A percentile compares a stretch with the other conserved stretches of the same genome.
These are phyloP conservation scores for Avahi laniger DNA, from an alignment of 2,797 vertebrate genomes.

Conservation along the genomic window DNA sequence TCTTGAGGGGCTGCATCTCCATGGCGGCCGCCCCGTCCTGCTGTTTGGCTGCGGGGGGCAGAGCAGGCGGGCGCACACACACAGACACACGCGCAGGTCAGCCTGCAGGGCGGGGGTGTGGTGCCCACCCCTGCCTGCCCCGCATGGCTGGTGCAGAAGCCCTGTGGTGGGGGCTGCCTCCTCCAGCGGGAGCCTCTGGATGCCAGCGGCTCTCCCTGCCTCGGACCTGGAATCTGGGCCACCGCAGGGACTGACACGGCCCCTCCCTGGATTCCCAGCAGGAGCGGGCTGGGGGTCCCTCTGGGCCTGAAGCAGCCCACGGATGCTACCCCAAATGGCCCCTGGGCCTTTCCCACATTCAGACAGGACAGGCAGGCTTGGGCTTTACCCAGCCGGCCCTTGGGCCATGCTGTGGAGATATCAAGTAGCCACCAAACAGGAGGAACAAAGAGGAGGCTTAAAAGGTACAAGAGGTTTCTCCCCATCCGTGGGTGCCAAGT, in stretches of 20 bases:
- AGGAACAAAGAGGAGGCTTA: background rate
- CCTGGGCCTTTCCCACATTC: background rate
- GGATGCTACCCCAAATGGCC: background rate
- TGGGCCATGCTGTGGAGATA: background rate
- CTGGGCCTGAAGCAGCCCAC: background rate
- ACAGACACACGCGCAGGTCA: constrained; percentile 28
- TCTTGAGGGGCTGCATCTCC: constrained; percentile 99
- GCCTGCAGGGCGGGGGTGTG: background rate
- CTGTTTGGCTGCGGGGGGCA: constrained; percentile 92
- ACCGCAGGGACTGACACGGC: background rate
- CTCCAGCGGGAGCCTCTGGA: background rate
- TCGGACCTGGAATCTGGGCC: background rate
- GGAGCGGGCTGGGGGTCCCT: background rate
- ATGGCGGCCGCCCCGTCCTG: constrained; percentile 98
- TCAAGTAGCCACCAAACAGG: background rate
- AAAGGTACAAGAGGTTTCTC: background rate
- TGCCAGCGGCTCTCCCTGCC: background rate
- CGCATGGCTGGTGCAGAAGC: background rate
- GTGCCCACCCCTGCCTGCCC: constrained; percentile 3
- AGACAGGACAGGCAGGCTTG: background rate
- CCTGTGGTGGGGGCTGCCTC: background rate
- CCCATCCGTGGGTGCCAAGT: too few species aligned
- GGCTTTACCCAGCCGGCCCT: background rate
- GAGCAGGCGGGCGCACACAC: constrained; percentile 54
- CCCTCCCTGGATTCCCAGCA: background rate